These are phyloP conservation scores for Linepithema humile DNA, from an alignment of 1,140 invertebrate species.

Conservation along the genomic window DNA sequence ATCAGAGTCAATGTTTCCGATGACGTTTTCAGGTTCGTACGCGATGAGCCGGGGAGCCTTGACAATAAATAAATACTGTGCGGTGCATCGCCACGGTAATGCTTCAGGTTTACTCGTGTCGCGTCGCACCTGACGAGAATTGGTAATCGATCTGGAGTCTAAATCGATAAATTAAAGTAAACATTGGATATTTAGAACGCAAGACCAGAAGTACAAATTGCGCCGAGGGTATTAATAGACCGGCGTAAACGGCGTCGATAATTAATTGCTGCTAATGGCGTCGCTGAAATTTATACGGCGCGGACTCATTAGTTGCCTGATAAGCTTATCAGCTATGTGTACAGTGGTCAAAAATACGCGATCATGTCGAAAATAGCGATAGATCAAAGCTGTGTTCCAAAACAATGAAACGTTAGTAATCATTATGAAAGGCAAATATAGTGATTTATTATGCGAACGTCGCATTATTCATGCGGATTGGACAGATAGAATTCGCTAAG, in stretches of 20 bases:
- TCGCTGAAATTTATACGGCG: background rate
- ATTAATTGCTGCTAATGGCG: background rate
- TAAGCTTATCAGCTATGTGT: background rate
- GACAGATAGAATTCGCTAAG: background rate
- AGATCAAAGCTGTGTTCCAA: background rate
- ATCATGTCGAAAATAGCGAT: background rate
- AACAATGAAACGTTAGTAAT: background rate
- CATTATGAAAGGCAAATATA: background rate
- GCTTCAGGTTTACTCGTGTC: background rate
- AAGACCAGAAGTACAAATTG: background rate
- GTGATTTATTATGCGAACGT: background rate
- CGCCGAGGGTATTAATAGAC: background rate
- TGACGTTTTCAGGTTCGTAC: constrained; percentile 22
- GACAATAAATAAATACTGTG: constrained; percentile 11
- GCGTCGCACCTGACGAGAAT: background rate
- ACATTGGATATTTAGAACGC: background rate
- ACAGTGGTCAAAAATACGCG: background rate
- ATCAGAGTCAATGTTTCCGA: constrained; percentile 34
- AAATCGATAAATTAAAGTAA: background rate
- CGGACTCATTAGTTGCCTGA: background rate
- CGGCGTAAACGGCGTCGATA: too few relatives aligned
- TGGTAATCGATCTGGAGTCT: background rate
- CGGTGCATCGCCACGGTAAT: background rate
- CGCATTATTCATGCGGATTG: background rate
- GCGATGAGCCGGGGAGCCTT: background rate